These are phyloP conservation scores for Chaunax sp. DNA, from an alignment of 2,797 vertebrate species.

Conservation along the genomic window DNA sequence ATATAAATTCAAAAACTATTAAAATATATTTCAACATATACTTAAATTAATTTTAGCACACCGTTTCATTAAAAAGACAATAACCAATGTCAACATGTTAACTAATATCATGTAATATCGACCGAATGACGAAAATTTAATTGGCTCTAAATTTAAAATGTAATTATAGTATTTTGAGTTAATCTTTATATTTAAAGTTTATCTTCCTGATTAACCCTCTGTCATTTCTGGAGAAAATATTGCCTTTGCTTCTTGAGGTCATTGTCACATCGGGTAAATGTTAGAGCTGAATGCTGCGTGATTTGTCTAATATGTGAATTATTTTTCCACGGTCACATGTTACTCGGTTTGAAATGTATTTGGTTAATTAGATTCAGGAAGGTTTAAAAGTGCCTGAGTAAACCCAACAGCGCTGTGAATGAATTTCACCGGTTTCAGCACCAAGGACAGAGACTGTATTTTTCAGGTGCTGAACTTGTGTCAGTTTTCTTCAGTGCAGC, in stretches of 20 bases:
- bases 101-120: background rate
- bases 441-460: constrained; percentile 78
- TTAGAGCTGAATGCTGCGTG: too few relatives aligned
- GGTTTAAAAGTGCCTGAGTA: background rate
- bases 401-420: constrained; percentile 8
- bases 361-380: background rate
- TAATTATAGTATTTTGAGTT: background rate
- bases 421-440: constrained; percentile 74
- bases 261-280: too few relatives aligned
- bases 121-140: too few relatives aligned
- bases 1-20: background rate
- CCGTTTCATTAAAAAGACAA: background rate
- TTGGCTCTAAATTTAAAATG: background rate
- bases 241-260: too few relatives aligned
- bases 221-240: too few relatives aligned
- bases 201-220: background rate
- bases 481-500: background rate
- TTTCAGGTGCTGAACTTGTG: background rate
- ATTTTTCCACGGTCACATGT: too few relatives aligned
- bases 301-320: too few relatives aligned
- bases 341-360: too few relatives aligned
- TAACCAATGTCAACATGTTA: background rate
- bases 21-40: background rate
- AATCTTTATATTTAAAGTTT: background rate
- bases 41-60: background rate